Conservation (phyloP, 2,888 invertebrate species). For the Gortyna flavago region DNA sequence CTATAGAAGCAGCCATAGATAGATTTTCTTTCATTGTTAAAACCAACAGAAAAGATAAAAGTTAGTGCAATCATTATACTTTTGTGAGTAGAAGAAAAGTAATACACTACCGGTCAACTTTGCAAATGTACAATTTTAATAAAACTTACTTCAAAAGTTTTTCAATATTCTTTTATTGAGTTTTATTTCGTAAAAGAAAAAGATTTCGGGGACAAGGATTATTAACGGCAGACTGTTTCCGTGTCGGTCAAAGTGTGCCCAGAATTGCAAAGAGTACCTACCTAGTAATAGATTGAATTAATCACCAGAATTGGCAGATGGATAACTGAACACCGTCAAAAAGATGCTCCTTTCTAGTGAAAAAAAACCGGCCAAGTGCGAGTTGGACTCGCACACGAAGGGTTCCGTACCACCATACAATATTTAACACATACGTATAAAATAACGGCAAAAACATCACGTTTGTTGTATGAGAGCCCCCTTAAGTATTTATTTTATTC, state of each 20-base stretch:
- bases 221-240: background rate
- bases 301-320: too few relatives aligned
- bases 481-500: too few relatives aligned
- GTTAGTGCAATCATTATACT: slow-evolving; percentile 16
- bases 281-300: background rate
- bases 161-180: slow-evolving; percentile 45
- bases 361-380: too few relatives aligned
- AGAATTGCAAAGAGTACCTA: background rate
- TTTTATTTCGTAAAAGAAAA: slow-evolving; percentile 27
- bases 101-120: slow-evolving; percentile 22
- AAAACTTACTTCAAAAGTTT: slow-evolving; percentile 34
- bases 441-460: too few relatives aligned
- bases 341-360: too few relatives aligned
- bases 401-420: too few relatives aligned
- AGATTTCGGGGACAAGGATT: background rate
- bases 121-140: slow-evolving; percentile 18
- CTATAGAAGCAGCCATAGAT: background rate
- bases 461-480: too few relatives aligned
- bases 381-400: too few relatives aligned
- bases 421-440: too few relatives aligned
- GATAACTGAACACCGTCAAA: too few relatives aligned
- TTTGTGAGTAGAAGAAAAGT: slow-evolving; percentile 1
- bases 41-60: slow-evolving; percentile 25
- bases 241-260: background rate
- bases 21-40: background rate